Percentiles rank a stretch among this genome's conserved stretches.
Evolutionary conservation across 2,888 invertebrate species (phyloP).

Genomic region (Mayetiola destructor): DNA sequence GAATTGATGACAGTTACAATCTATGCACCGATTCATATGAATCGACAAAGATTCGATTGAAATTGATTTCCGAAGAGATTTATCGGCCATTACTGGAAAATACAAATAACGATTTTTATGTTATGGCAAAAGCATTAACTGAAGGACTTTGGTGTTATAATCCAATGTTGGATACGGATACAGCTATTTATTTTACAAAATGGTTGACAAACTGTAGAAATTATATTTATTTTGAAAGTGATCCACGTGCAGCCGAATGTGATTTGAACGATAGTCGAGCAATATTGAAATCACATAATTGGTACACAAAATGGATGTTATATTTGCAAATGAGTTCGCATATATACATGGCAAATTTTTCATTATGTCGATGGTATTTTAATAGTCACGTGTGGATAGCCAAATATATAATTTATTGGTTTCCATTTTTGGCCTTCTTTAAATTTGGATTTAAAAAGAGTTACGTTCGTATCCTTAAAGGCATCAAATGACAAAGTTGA

Average conservation of each 20-base stretch:
- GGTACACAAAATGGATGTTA: constrained; percentile 35
- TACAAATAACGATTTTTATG: constrained; percentile 46
- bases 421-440: constrained; percentile 19
- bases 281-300: constrained; percentile 26
- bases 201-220: constrained; percentile 43
- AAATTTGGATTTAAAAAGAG: constrained; percentile 18
- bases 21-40: constrained; percentile 47
- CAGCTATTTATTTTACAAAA: constrained; percentile 43
- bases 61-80: constrained; percentile 42
- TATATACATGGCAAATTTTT: constrained; percentile 35
- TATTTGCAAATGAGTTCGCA: constrained; percentile 28
- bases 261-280: constrained; percentile 36
- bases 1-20: constrained; percentile 69
- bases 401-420: constrained; percentile 43
- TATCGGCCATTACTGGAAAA: constrained; percentile 46
- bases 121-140: constrained; percentile 48
- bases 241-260: neutral
- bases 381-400: constrained; percentile 45
- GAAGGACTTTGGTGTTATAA: constrained; percentile 55
- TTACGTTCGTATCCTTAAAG: constrained; percentile 16
- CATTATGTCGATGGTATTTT: constrained; percentile 43
- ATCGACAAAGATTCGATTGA: constrained; percentile 42
- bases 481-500: too few species aligned
- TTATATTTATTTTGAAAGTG: constrained; percentile 35
- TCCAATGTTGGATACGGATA: constrained; percentile 43